These are phyloP conservation scores for Brachystomella parvula DNA, from an alignment of 1,140 invertebrate genomes.

Conservation along the genomic window DNA sequence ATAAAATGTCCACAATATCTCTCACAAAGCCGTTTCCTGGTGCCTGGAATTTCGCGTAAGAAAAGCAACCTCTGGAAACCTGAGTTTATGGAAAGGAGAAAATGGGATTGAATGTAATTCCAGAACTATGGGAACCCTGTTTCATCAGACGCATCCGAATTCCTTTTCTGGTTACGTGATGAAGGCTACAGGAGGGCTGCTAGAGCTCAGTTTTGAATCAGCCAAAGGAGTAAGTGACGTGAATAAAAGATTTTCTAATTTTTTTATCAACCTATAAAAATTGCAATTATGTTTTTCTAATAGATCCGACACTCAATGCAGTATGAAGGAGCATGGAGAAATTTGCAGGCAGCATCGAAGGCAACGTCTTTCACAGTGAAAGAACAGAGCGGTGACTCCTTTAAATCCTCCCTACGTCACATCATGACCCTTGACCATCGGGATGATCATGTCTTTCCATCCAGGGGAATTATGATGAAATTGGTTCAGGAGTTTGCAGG, in stretches of 20 bases:
- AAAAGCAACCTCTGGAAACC: too few relatives aligned
- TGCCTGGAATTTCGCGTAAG: constrained; percentile 51
- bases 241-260: not conserved
- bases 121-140: constrained; percentile 48
- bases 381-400: constrained; percentile 71
- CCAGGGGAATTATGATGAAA: constrained; percentile 58
- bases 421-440: constrained; percentile 66
- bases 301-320: constrained; percentile 68
- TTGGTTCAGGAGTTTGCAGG: constrained; percentile 71
- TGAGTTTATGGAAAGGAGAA: too few relatives aligned
- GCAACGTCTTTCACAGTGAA: constrained; percentile 66
- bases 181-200: constrained; percentile 54
- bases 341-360: constrained; percentile 56
- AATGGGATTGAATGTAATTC: too few relatives aligned
- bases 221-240: constrained; percentile 44
- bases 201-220: constrained; percentile 59
- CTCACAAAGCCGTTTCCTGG: constrained; percentile 65
- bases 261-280: not conserved
- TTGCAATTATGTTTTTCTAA: constrained; percentile 11
- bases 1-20: constrained; percentile 61
- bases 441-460: constrained; percentile 69
- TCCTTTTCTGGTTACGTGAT: constrained; percentile 70
- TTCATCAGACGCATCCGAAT: constrained; percentile 63
- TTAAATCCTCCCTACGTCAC: constrained; percentile 76
- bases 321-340: constrained; percentile 71